Percentiles rank a stretch among this genome's conserved stretches.
These are phyloP conservation scores for Sorex araneus DNA, from an alignment of 2,113 vertebrate species.

Conservation along the genomic window DNA sequence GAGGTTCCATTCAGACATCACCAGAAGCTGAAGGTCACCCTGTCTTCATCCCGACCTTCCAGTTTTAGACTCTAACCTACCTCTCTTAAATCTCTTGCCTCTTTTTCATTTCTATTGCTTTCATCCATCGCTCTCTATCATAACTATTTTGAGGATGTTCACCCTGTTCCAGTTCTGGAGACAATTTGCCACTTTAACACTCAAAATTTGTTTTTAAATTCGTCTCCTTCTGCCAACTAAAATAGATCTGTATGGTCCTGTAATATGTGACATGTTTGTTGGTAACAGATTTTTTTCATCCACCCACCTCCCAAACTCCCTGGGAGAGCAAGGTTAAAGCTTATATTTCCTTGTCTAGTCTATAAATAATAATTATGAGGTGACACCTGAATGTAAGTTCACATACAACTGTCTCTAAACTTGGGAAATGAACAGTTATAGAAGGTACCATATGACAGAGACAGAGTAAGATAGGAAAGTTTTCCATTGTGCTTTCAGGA, in stretches of 20 bases:
- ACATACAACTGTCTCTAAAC: neutral
- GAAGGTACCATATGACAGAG: neutral
- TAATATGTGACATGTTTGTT: neutral
- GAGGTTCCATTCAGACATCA: neutral
- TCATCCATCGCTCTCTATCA: neutral
- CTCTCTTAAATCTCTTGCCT: neutral
- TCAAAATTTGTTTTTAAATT: neutral
- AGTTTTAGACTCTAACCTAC: neutral
- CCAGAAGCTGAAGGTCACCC: neutral
- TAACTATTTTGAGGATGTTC: neutral
- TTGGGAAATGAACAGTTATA: neutral
- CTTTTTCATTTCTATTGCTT: neutral
- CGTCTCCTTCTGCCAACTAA: constrained; percentile 26
- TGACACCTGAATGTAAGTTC: neutral
- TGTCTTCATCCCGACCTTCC: neutral
- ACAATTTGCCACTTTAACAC: neutral
- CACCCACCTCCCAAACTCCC: neutral
- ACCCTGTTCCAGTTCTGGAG: neutral
- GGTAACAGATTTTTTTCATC: neutral
- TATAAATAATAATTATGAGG: neutral
- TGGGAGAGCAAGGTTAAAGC: neutral
- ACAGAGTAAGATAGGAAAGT: neutral
- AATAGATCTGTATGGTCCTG: neutral
- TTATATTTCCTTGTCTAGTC: neutral
- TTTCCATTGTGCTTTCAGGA: neutral